phyloP scores from a whole-genome alignment of 2,888 invertebrate genomes.

The Prosapia bicincta region DNA sequence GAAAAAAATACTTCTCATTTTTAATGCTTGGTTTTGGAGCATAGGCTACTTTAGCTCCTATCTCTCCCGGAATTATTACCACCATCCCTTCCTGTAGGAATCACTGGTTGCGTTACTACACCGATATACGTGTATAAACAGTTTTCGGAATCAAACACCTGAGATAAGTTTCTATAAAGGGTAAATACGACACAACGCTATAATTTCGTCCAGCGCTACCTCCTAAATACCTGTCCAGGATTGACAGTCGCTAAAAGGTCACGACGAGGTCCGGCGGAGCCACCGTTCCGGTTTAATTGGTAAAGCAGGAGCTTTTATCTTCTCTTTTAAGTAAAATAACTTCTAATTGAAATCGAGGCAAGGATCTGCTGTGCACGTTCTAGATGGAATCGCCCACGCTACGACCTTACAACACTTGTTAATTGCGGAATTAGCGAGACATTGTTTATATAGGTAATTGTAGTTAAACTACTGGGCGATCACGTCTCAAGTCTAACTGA shows the following conservation, averaged over 20 bases:
- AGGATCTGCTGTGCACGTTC: neutral
- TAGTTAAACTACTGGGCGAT: neutral
- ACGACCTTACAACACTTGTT: neutral
- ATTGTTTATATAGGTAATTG: neutral
- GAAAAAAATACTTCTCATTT: too few relatives aligned
- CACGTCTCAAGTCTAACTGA: neutral
- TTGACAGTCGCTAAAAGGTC: neutral
- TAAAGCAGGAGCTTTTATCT: neutral
- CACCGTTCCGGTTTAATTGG: neutral
- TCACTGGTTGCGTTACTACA: too few relatives aligned
- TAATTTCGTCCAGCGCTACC: neutral
- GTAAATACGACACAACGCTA: too few relatives aligned
- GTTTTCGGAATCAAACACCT: too few relatives aligned
- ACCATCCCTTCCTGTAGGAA: too few relatives aligned
- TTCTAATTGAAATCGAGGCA: neutral
- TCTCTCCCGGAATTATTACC: too few relatives aligned
- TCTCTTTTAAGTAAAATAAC: neutral
- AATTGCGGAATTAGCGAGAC: neutral
- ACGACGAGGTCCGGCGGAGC: neutral
- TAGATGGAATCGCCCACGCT: neutral
- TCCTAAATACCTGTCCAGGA: neutral
- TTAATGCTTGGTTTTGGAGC: too few relatives aligned
- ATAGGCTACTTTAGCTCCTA: too few relatives aligned
- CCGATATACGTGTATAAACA: too few relatives aligned
- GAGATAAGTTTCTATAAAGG: too few relatives aligned